phyloP scores from a whole-genome alignment of 2,797 vertebrate species.

The Syngnathus rostellatus region DNA sequence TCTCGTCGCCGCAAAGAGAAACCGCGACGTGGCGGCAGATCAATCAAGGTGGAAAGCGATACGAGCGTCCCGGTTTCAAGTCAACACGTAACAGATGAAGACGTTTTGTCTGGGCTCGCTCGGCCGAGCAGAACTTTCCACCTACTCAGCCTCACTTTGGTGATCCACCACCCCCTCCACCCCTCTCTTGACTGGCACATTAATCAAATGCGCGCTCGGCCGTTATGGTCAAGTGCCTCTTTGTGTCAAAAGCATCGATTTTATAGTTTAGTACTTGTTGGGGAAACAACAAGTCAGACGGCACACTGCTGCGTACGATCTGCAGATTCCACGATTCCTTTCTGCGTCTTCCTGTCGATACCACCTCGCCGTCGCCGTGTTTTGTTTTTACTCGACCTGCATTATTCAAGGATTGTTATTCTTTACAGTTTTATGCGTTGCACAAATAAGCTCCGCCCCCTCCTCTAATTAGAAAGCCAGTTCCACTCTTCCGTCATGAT shows the following conservation, averaged over 20 bases:
- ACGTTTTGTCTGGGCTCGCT: background rate
- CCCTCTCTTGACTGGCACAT: slow-evolving; percentile 38
- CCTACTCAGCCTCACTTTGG: slow-evolving; percentile 16
- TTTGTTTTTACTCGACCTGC: background rate
- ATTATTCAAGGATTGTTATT: slow-evolving; percentile 1
- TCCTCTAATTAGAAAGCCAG: slow-evolving; percentile 48
- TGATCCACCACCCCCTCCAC: slow-evolving; percentile 35
- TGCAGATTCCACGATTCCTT: too few relatives aligned
- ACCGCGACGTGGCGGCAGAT: background rate
- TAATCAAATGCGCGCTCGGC: slow-evolving; percentile 41
- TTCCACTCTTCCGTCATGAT: slow-evolving; percentile 58
- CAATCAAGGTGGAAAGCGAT: background rate
- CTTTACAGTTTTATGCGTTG: background rate
- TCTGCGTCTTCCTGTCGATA: background rate
- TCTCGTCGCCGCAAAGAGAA: slow-evolving; percentile 10
- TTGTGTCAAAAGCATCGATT: slow-evolving; percentile 43
- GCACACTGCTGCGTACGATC: background rate
- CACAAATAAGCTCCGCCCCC: background rate
- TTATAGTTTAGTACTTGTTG: slow-evolving; percentile 33
- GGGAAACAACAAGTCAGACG: slow-evolving; percentile 1
- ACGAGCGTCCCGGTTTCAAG: background rate
- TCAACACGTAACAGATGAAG: slow-evolving; percentile 7
- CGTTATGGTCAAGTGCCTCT: slow-evolving; percentile 38
- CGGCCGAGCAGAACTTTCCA: slow-evolving; percentile 11
- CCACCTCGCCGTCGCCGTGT: background rate